Conservation (phyloP, 2,113 vertebrate species). For the Hassar affinis region DNA sequence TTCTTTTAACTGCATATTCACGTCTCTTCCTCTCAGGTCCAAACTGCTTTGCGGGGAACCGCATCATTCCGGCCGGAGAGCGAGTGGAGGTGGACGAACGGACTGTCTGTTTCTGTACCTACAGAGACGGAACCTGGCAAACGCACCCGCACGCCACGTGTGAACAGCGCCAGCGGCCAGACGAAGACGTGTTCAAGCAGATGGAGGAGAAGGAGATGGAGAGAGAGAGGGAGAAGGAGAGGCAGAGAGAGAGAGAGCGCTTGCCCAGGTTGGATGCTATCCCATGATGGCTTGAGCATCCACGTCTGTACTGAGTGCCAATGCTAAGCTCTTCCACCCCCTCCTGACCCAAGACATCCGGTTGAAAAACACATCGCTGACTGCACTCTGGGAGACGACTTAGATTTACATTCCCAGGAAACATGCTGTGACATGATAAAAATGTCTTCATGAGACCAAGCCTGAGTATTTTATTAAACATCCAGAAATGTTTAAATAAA, state of each 20-base stretch:
- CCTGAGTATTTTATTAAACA: background rate
- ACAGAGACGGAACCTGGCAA: constrained; percentile 70
- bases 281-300: constrained; percentile 57
- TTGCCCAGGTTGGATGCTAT: constrained; percentile 65
- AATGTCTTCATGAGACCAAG: background rate
- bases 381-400: constrained; percentile 2
- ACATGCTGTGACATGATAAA: background rate
- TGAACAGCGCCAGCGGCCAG: constrained; percentile 42
- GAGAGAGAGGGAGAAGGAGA: constrained; percentile 44
- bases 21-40: constrained; percentile 61
- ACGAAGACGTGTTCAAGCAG: constrained; percentile 51
- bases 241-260: constrained; percentile 43
- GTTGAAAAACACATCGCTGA: background rate
- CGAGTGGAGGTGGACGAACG: constrained; percentile 66
- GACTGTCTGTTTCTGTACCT: constrained; percentile 73
- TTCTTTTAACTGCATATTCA: background rate
- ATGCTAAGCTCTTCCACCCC: constrained; percentile 45
- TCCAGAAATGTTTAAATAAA: background rate
- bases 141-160: constrained; percentile 65
- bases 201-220: constrained; percentile 46
- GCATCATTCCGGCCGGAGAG: constrained; percentile 72
- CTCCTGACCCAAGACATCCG: constrained; percentile 18
- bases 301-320: constrained; percentile 39
- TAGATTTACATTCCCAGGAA: background rate
- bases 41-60: constrained; percentile 75